Evolutionary conservation across 1,140 invertebrate genomes (phyloP).

Genomic region (Platyscapa corneri): DNA sequence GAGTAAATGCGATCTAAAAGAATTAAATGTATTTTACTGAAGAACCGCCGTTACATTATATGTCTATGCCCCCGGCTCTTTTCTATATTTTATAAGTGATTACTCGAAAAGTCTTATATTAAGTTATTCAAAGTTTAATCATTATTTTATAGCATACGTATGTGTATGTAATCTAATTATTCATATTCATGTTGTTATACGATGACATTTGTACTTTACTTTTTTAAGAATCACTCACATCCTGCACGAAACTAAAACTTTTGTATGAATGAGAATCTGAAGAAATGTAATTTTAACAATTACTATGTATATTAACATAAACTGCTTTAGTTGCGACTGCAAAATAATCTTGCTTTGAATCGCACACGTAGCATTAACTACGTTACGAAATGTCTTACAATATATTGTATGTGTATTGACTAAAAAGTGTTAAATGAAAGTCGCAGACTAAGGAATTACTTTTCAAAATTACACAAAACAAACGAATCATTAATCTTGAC

Average conservation of each 20-base stretch:
- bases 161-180: too few relatives aligned
- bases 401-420: constrained; percentile 29
- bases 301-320: constrained; percentile 47
- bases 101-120: too few relatives aligned
- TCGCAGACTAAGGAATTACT: background rate
- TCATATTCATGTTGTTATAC: too few relatives aligned
- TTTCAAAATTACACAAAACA: background rate
- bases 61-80: too few relatives aligned
- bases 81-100: too few relatives aligned
- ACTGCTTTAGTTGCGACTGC: constrained; percentile 26
- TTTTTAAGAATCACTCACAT: background rate
- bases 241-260: constrained; percentile 20
- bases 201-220: background rate
- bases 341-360: constrained; percentile 37
- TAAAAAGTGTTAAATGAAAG: constrained; percentile 39
- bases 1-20: too few relatives aligned
- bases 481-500: background rate
- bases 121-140: too few relatives aligned
- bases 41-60: too few relatives aligned
- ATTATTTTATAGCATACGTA: too few relatives aligned
- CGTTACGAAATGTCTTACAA: background rate
- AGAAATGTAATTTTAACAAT: constrained; percentile 34
- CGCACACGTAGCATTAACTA: background rate
- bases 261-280: constrained; percentile 25
- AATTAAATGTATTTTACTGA: too few relatives aligned